These are phyloP conservation scores for Pteropus alecto DNA, from an alignment of 2,113 vertebrate species.

Conservation along the genomic window DNA sequence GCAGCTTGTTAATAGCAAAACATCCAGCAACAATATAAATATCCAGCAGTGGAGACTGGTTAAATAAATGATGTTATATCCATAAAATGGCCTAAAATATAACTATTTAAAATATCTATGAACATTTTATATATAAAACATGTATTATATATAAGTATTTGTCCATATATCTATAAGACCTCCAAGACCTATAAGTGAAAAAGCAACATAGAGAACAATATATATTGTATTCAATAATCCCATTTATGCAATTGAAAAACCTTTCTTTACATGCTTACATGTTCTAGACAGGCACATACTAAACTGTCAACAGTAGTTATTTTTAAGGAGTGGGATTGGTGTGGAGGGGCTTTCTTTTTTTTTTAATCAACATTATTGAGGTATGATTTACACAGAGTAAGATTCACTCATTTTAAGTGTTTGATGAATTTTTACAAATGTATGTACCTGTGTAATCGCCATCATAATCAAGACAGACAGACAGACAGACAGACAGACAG, in stretches of 20 bases:
- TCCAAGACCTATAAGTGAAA: neutral
- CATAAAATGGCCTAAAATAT: constrained; percentile 6
- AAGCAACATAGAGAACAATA: neutral
- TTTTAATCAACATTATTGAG: neutral
- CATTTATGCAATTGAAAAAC: neutral
- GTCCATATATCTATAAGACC: neutral
- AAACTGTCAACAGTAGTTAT: neutral
- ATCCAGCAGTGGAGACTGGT: neutral
- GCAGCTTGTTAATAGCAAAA: neutral
- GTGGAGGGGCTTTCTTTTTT: neutral
- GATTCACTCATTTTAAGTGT: neutral
- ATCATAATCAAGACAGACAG: neutral
- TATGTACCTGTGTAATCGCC: neutral
- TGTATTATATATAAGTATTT: neutral
- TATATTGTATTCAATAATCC: neutral
- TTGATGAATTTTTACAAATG: neutral
- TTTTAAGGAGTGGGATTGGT: neutral
- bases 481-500: neutral
- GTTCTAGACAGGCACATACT: neutral
- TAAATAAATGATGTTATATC: neutral
- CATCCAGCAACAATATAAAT: neutral
- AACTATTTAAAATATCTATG: constrained; percentile 13
- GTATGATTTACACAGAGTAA: neutral
- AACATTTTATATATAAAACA: neutral
- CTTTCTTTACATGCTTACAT: neutral